Evolutionary conservation across 1,140 invertebrate genomes (phyloP), one percentile per base, ranked within the genome.

Genomic region (Ceratina calcarata): DNA sequence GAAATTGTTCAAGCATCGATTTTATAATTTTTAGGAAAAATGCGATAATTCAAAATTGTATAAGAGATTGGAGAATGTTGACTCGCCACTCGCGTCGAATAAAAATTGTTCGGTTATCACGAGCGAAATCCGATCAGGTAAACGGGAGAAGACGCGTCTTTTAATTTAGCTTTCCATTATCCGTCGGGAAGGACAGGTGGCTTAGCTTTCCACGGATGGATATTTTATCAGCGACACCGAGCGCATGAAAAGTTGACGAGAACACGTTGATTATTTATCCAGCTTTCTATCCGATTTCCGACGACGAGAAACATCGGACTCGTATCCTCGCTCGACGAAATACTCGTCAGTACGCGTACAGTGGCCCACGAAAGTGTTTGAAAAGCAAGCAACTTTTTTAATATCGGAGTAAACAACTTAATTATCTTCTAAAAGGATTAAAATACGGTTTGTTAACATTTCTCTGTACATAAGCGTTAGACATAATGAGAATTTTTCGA

Each of bases 91-190:
- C 1, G 12, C 57, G 20, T n/a, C 12, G 12, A 13, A 12, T n/a
- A 66, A 49, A 45, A 49, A 45, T 66, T 49, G n/a, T n/a, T 45
- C n/a, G 18, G 32, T 3, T 1, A 4, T n/a, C 32, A 24, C 20
- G 6, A 6, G 18, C 20, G 58, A 62, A 18, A n/a, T 45, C 15
- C n/a, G 22, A 53, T 82, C 60, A 57, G 60, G 66, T 53, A 22
- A 60, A 73, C 65, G n/a, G 18, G 16, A 15, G 20, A 20, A 13
- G 45, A 8, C 27, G 22, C 55, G 55, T 61, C 72, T 67, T 71
- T 68, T 82, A 49, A 81, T 83, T 83, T 77, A 66, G 81, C 49
- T 77, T 81, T 77, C 49, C 60, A 76, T 82, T 81, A 77, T 58
- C 18, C 61, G 22, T 51, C 55, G 18, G 10, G 45, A 37, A 24